phyloP scores from a whole-genome alignment of 2,113 vertebrate species.

The Asarcornis scutulata region DNA sequence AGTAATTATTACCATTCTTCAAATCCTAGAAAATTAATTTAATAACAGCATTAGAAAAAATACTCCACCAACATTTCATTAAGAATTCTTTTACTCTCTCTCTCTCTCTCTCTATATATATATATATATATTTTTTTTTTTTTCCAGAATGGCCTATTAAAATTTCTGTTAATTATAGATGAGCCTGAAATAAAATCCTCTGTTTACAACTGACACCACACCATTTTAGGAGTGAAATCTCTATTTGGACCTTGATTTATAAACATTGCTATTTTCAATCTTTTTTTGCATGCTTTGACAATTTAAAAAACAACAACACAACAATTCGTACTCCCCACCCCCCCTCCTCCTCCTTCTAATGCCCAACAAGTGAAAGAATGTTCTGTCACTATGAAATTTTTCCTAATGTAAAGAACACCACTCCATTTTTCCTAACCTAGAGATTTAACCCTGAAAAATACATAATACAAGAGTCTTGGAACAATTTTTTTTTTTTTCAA shows the following conservation, averaged over 20 bases:
- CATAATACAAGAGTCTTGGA: background rate
- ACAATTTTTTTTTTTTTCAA: background rate
- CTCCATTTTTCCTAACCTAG: background rate
- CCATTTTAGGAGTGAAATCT: background rate
- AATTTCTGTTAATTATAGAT: background rate
- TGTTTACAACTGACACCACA: background rate
- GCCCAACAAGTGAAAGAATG: background rate
- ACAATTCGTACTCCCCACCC: background rate
- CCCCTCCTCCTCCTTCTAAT: background rate
- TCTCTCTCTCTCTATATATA: too few species aligned
- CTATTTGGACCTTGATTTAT: background rate
- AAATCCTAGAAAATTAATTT: conserved; percentile 22
- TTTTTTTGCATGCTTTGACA: background rate
- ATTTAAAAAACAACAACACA: background rate
- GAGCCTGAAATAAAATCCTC: background rate
- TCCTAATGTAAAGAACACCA: background rate
- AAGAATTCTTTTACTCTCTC: conserved; percentile 14
- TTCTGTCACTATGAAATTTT: background rate
- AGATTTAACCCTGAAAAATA: background rate
- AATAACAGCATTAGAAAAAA: background rate
- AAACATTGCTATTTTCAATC: conserved; percentile 12
- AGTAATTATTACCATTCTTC: conserved; percentile 12
- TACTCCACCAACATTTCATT: background rate
- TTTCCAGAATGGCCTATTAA: background rate
- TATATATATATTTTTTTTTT: too few species aligned